Percentiles rank a stretch among this genome's conserved stretches.
Conservation (phyloP, 2,888 invertebrate genomes). For the Myopa testacea region DNA sequence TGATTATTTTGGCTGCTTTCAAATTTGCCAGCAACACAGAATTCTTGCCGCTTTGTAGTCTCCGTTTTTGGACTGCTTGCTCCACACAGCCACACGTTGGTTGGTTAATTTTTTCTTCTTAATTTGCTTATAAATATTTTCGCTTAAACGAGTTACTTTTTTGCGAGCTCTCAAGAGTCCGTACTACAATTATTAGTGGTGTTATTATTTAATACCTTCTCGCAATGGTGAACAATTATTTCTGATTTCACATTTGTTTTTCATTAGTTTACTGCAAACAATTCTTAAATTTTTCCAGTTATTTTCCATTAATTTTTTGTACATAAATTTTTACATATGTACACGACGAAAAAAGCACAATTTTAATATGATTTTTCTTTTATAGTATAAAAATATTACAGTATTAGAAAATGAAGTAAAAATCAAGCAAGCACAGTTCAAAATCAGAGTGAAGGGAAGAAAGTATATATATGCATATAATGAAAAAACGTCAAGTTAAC, state of each 20-base stretch:
- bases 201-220: neutral
- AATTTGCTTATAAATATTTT: neutral
- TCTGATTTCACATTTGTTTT: no score
- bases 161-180: no score
- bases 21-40: constrained; percentile 35
- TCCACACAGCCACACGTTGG: neutral
- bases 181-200: neutral
- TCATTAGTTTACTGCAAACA: no score
- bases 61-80: neutral
- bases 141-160: neutral
- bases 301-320: no score
- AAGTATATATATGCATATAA: neutral
- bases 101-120: neutral
- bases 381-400: neutral
- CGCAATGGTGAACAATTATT: no score
- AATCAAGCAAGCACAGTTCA: neutral
- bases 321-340: no score
- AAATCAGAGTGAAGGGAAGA: neutral
- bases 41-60: constrained; percentile 8
- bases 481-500: constrained; percentile 27
- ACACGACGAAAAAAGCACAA: no score
- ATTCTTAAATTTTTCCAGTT: no score
- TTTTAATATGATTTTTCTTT: no score
- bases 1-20: constrained; percentile 44
- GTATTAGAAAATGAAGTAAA: neutral